Conservation (phyloP, 2,113 vertebrate genomes). For the Tricholaema leucomelas region DNA sequence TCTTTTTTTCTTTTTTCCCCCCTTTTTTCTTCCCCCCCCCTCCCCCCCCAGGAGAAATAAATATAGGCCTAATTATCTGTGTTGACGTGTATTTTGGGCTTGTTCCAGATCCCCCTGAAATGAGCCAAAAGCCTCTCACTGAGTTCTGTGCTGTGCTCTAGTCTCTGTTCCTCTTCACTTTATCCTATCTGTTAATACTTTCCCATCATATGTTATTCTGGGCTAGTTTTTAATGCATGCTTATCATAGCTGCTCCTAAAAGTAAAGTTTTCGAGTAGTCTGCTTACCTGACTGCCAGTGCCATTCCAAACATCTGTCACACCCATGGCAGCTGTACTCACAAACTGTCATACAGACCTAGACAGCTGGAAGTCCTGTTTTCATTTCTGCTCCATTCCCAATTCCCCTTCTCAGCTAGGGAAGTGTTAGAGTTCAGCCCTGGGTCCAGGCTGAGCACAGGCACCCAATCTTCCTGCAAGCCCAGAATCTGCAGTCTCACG, state of each 20-base stretch:
- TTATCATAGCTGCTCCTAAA: not conserved
- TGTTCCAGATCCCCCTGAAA: not conserved
- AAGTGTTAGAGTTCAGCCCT: not conserved
- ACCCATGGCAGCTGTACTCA: not conserved
- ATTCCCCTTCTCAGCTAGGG: not conserved
- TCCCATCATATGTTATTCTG: not conserved
- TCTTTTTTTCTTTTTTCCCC: not conserved
- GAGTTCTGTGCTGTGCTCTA: not conserved
- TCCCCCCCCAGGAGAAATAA: too few relatives aligned
- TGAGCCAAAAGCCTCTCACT: not conserved
- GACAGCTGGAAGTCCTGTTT: not conserved
- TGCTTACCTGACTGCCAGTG: not conserved
- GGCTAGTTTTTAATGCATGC: not conserved
- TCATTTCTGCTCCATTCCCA: not conserved
- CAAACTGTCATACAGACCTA: not conserved
- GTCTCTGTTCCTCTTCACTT: not conserved
- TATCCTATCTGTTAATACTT: not conserved
- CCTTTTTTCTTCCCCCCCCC: too few relatives aligned
- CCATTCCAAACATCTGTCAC: not conserved
- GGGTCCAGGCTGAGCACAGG: not conserved
- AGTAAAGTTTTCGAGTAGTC: not conserved
- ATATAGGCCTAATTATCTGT: not conserved
- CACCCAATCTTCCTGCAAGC: not conserved
- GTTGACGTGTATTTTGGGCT: not conserved
- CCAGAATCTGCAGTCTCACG: not conserved